Evolutionary conservation across 1,140 invertebrate genomes (phyloP).

Genomic region (Nasonia longicornis): DNA sequence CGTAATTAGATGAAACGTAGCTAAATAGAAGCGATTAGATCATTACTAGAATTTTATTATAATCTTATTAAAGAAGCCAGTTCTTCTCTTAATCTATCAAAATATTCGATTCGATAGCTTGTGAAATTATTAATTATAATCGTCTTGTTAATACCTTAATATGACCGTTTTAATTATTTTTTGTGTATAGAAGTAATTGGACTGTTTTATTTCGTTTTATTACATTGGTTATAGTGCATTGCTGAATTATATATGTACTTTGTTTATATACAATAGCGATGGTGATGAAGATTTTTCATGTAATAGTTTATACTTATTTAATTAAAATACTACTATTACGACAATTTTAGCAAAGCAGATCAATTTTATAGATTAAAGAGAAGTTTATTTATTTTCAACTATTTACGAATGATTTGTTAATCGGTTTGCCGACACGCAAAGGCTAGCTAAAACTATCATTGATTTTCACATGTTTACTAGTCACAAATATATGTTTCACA

Average conservation of each 20-base stretch:
- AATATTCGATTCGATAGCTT: neutral
- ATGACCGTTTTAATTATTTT: neutral
- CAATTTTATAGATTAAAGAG: conserved; percentile 3
- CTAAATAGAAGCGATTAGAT: conserved; percentile 3
- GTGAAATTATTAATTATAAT: conserved; percentile 1
- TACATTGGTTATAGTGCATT: neutral
- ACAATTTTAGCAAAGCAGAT: neutral
- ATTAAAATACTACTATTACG: neutral
- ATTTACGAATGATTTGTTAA: conserved; percentile 11
- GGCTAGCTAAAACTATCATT: conserved; percentile 8
- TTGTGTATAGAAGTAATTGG: conserved; percentile 2
- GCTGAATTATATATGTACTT: neutral
- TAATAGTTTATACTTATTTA: neutral
- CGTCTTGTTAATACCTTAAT: neutral
- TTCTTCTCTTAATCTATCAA: conserved; percentile 20
- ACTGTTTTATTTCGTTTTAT: neutral
- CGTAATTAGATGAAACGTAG: conserved; percentile 7
- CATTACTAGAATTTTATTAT: conserved; percentile 11
- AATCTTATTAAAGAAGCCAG: neutral
- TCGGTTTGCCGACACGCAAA: neutral
- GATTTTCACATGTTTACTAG: conserved; percentile 17
- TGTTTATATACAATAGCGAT: neutral
- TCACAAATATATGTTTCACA: conserved; percentile 20
- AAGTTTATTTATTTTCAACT: neutral
- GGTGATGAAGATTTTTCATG: neutral